Evolutionary conservation across 2,888 invertebrate species (phyloP).

Genomic region (Drosophila melanosoma): DNA sequence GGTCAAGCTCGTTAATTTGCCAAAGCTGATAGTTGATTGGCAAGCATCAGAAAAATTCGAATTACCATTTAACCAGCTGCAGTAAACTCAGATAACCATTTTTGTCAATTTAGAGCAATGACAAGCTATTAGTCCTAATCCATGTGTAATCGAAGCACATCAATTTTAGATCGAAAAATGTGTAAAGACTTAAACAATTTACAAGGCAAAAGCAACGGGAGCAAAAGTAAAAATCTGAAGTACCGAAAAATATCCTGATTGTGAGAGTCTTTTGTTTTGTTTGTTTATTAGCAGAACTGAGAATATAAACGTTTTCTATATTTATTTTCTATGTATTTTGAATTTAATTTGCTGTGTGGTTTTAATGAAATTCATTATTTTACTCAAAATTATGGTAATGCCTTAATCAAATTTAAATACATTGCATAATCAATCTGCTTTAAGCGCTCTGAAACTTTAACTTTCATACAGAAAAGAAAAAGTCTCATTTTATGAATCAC

Average conservation of each 20-base stretch:
- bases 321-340: neutral
- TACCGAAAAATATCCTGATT: neutral
- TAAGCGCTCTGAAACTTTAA: neutral
- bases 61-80: conserved; percentile 25
- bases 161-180: neutral
- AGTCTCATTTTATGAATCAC: conserved; percentile 11
- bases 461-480: neutral
- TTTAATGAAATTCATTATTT: neutral
- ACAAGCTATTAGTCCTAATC: conserved; percentile 36
- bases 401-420: neutral
- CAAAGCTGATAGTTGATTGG: conserved; percentile 39
- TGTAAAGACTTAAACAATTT: neutral
- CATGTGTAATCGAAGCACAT: conserved; percentile 9
- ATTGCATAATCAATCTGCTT: neutral
- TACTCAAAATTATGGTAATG: neutral
- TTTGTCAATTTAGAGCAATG: conserved; percentile 43
- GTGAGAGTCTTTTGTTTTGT: neutral
- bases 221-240: neutral
- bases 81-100: conserved; percentile 34
- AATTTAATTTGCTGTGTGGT: neutral
- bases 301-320: neutral
- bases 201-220: neutral
- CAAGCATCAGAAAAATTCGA: conserved; percentile 23
- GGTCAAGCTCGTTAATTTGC: conserved; percentile 46
- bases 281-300: neutral